Evolutionary conservation across 2,113 vertebrate species (phyloP), one percentile per base, ranked within the genome.

Genomic region (Spea multiplicata): DNA sequence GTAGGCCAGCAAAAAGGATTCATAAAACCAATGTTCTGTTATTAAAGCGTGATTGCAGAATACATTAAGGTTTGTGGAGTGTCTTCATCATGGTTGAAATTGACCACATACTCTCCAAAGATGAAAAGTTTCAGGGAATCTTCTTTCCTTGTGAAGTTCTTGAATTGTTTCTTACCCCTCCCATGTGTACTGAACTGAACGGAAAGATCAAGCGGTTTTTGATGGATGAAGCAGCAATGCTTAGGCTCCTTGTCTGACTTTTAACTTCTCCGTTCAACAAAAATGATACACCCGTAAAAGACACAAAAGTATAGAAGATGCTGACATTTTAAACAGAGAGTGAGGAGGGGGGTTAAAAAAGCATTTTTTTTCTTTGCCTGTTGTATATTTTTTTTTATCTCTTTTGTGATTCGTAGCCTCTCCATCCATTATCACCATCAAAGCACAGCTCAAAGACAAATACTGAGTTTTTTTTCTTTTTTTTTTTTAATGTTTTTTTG

Each of bases 201-300:
- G 48, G 52, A 49, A 72, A 78, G 48, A 62, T 30, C 14, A 61
- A 53, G 69, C 17, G 49, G 30, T 49, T 59, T 68, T 74, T 71
- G 57, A 64, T 79, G 50, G 52, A 50, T 55, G 12, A 74, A 80
- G 64, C 16, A 74, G 68, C 46, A 74, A 5, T 59, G 44, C 45
- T 9, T 59, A 44, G 17, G 57, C 44, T 78, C 68, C 71, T 59
- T 46, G 59, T 16, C 48, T 59, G 59, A 66, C 59, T 46, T 78
- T 72, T 30, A 47, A 46, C n/a, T 52, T 57, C 45, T 30, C 8
- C 13, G 4, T 86, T 85, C 80, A n/a, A 87, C 84, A 86, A 91
- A 89, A 82, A 86, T 87, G 79, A 89, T 87, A 91, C 89, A 91
- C 86, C 91, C 88, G 85, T 78, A 90, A 92, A 87, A 90, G 89